Conservation (phyloP, 2,888 invertebrate genomes). For the Thereva unica region DNA sequence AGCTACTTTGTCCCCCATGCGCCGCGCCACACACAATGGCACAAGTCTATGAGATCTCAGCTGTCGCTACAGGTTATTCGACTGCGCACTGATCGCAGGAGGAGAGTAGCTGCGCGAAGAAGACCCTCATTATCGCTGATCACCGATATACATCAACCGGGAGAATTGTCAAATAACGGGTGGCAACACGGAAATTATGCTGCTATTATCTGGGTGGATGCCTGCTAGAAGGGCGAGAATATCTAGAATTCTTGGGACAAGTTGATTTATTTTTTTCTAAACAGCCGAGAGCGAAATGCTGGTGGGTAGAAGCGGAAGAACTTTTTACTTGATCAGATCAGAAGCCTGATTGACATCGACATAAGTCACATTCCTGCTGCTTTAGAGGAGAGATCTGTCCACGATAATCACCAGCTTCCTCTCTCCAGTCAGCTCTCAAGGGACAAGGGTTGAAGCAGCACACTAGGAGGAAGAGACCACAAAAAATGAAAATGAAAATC, state of each 20-base stretch:
- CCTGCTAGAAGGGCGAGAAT: background rate
- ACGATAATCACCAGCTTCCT: slow-evolving; percentile 33
- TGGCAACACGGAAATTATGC: slow-evolving; percentile 7
- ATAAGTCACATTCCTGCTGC: slow-evolving; percentile 19
- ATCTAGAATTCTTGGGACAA: slow-evolving; percentile 13
- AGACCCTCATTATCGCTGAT: slow-evolving; percentile 12
- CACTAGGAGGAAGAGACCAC: too few species aligned
- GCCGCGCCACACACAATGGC: too few species aligned
- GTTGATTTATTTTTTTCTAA: slow-evolving; percentile 23
- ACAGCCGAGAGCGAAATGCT: slow-evolving; percentile 12
- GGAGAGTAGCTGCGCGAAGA: background rate
- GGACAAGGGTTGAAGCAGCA: too few species aligned
- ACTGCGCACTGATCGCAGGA: background rate
- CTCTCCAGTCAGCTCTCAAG: background rate
- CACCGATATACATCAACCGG: slow-evolving; percentile 18
- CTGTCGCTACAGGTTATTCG: background rate
- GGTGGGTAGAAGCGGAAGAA: slow-evolving; percentile 13
- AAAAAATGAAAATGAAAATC: too few species aligned
- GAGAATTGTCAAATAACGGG: background rate
- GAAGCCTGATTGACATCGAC: slow-evolving; percentile 30
- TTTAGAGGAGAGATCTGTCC: slow-evolving; percentile 20
- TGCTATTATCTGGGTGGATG: slow-evolving; percentile 23
- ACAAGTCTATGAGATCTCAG: background rate
- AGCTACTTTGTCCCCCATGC: too few species aligned
- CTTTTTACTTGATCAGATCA: background rate